A percentile compares a stretch with the other conserved stretches of the same genome.
phyloP scores from a whole-genome alignment of 37 sponge, comb jelly and placozoan genomes.

The Trichoplax adhaerens region DNA sequence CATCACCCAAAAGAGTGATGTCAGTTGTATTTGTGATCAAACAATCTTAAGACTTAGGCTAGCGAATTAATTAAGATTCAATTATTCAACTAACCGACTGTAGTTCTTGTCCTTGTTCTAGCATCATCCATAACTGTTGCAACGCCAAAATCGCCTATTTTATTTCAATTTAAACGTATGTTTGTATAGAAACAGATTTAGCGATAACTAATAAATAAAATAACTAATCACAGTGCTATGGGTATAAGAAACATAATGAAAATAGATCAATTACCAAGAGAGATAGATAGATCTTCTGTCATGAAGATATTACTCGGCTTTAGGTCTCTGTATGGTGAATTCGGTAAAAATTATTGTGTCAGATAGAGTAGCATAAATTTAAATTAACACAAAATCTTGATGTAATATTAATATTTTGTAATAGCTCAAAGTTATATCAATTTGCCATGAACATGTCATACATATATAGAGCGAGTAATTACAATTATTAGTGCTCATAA shows the following conservation, averaged over 20 bases:
- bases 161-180: not conserved
- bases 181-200: not conserved
- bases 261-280: conserved; percentile 8
- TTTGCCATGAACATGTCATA: too few relatives aligned
- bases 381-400: too few relatives aligned
- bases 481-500: too few relatives aligned
- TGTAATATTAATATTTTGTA: too few relatives aligned
- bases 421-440: too few relatives aligned
- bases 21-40: too few relatives aligned
- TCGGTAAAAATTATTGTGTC: not conserved
- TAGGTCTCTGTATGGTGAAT: conserved; percentile 23
- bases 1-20: too few relatives aligned
- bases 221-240: not conserved
- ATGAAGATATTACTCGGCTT: conserved; percentile 77
- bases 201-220: too few relatives aligned
- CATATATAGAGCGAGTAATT: too few relatives aligned
- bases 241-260: not conserved
- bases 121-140: conserved; percentile 52
- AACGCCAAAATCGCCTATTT: conserved; percentile 68
- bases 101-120: conserved; percentile 31
- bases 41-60: too few relatives aligned
- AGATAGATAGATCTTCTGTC: conserved; percentile 27
- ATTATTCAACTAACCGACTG: conserved; percentile 26
- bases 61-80: not conserved
- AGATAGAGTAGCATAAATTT: too few relatives aligned